phyloP scores from a whole-genome alignment of 2,888 invertebrate species.

The Uropetala carovei region DNA sequence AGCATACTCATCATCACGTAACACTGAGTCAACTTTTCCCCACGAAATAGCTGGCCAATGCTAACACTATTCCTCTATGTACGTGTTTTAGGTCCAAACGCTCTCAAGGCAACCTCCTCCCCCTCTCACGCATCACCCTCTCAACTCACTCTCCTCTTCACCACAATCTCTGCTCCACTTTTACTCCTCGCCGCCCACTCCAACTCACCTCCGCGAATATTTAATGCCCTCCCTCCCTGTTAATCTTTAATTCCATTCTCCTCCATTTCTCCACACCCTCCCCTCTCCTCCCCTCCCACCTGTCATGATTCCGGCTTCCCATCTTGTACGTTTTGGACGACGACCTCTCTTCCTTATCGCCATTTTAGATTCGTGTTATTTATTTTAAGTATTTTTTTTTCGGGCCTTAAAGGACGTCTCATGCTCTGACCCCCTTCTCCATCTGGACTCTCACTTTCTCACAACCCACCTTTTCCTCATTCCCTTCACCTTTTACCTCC shows the following conservation, averaged over 20 bases:
- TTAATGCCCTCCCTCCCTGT: background rate
- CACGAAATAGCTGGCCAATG: no score
- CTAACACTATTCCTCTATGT: no score
- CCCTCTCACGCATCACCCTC: background rate
- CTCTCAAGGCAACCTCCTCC: background rate
- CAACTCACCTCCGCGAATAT: background rate
- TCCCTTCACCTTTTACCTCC: background rate
- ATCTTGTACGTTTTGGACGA: background rate
- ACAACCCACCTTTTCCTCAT: background rate
- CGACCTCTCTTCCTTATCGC: background rate
- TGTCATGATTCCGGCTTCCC: background rate
- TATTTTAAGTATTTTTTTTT: background rate
- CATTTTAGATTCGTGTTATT: background rate
- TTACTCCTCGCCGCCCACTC: background rate
- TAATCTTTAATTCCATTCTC: background rate
- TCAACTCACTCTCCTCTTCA: no score
- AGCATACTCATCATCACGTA: no score
- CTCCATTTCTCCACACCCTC: background rate
- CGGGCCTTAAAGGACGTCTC: background rate
- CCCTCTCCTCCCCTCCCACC: background rate
- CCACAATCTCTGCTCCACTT: no score
- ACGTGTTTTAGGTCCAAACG: no score
- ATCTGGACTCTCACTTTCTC: background rate
- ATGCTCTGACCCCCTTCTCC: background rate
- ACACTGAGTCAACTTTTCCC: no score